phyloP scores from a whole-genome alignment of 2,888 invertebrate genomes.

The Hirtodrosophila cameraria region DNA sequence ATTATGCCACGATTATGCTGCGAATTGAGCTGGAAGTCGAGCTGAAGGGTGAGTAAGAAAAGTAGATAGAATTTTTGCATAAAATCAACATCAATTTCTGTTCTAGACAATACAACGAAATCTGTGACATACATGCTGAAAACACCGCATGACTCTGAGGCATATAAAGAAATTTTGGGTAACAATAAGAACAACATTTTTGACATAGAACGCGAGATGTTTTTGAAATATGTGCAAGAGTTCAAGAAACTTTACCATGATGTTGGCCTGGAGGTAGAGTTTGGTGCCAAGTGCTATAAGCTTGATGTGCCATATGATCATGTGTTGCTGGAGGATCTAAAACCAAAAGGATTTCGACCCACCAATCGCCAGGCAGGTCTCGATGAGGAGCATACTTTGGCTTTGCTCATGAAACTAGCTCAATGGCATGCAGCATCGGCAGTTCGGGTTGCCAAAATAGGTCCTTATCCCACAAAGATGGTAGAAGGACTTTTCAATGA shows the following conservation, averaged over 20 bases:
- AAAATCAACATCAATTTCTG: background rate
- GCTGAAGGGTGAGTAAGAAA: slow-evolving; percentile 47
- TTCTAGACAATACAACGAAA: slow-evolving; percentile 20
- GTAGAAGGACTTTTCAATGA: slow-evolving; percentile 31
- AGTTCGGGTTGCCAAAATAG: slow-evolving; percentile 57
- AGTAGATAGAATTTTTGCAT: background rate
- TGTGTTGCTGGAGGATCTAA: slow-evolving; percentile 74
- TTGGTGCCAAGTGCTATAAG: slow-evolving; percentile 50
- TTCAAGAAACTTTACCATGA: slow-evolving; percentile 54
- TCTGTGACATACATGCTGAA: slow-evolving; percentile 47
- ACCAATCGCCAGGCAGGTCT: slow-evolving; percentile 69
- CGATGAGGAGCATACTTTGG: slow-evolving; percentile 69
- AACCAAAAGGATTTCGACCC: slow-evolving; percentile 62
- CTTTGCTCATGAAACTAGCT: slow-evolving; percentile 74
- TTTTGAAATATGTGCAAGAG: slow-evolving; percentile 52
- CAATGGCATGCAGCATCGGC: slow-evolving; percentile 81
- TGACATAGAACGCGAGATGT: slow-evolving; percentile 63
- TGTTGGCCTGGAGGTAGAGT: slow-evolving; percentile 47
- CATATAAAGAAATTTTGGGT: slow-evolving; percentile 36
- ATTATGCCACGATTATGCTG: slow-evolving; percentile 75
- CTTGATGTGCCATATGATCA: slow-evolving; percentile 36
- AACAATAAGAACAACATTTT: slow-evolving; percentile 45
- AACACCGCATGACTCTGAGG: slow-evolving; percentile 20
- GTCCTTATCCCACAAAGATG: slow-evolving; percentile 44
- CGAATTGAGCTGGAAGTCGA: slow-evolving; percentile 68